A percentile compares a stretch with the other conserved stretches of the same genome.
Conservation (phyloP, 1,140 invertebrate genomes). For the Bombus waltoni region DNA sequence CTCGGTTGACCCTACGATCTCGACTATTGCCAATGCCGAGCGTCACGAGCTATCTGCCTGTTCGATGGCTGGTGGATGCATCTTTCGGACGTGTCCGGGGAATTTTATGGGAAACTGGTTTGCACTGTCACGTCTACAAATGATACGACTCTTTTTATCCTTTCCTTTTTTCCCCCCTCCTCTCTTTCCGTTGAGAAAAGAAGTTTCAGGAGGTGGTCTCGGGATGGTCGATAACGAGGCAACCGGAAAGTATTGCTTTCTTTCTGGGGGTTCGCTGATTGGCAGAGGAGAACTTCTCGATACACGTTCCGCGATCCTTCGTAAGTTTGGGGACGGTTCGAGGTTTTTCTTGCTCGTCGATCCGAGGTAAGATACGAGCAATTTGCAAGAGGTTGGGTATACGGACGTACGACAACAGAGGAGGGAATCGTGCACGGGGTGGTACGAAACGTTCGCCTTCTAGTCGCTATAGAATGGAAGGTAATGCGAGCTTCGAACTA, state of each 20-base stretch:
- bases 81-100: slow-evolving; percentile 28
- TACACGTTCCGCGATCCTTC: neutral
- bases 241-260: slow-evolving; percentile 1
- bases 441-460: neutral
- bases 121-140: slow-evolving; percentile 26
- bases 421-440: neutral
- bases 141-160: slow-evolving; percentile 16
- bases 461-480: neutral
- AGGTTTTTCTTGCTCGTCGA: neutral
- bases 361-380: neutral
- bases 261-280: slow-evolving; percentile 13
- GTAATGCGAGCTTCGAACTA: neutral
- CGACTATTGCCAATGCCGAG: slow-evolving; percentile 33
- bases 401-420: neutral
- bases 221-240: slow-evolving; percentile 12
- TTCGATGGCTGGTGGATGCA: slow-evolving; percentile 25
- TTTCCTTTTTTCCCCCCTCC: neutral
- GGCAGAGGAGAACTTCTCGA: neutral
- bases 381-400: neutral
- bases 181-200: neutral
- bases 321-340: slow-evolving; percentile 14
- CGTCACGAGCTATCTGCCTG: slow-evolving; percentile 26
- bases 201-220: neutral
- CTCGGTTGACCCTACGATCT: slow-evolving; percentile 38
- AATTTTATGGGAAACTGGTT: slow-evolving; percentile 41